These are phyloP conservation scores for Itoplectis maculator DNA, from an alignment of 2,888 invertebrate species.

Conservation along the genomic window DNA sequence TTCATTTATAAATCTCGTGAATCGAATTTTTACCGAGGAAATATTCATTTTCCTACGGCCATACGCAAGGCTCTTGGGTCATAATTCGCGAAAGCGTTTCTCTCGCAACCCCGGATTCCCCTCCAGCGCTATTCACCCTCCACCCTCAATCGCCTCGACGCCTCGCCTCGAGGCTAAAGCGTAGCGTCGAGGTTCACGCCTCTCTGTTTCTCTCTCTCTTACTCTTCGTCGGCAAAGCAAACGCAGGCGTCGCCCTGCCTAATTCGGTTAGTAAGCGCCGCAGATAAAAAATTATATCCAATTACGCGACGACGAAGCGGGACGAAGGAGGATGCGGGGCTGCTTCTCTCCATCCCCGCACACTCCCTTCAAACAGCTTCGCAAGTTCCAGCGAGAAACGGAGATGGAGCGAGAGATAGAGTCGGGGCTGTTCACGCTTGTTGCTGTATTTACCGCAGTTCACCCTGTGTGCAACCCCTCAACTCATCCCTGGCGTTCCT, in stretches of 20 bases:
- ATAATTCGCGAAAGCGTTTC: conserved; percentile 75
- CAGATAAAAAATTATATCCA: conserved; percentile 77
- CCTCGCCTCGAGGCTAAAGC: conserved; percentile 35
- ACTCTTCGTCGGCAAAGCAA: conserved; percentile 71
- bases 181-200: conserved; percentile 51
- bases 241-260: conserved; percentile 72
- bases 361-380: conserved; percentile 30
- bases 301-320: conserved; percentile 74
- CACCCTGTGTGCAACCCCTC: conserved; percentile 51
- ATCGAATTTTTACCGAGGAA: conserved; percentile 21
- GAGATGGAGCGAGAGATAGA: conserved; percentile 54
- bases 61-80: conserved; percentile 17
- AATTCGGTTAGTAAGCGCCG: conserved; percentile 78
- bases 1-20: conserved; percentile 24
- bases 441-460: conserved; percentile 71
- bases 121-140: conserved; percentile 72
- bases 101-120: conserved; percentile 58
- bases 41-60: conserved; percentile 37
- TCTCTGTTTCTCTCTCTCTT: conserved; percentile 5
- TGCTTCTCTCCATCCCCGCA: conserved; percentile 54
- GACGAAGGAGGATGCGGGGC: conserved; percentile 58
- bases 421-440: conserved; percentile 72
- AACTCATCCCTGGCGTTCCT: conserved; percentile 41
- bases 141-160: conserved; percentile 36
- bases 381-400: conserved; percentile 42